Evolutionary conservation across 2,113 vertebrate species (phyloP).

Genomic region (Tetrao urogallus): DNA sequence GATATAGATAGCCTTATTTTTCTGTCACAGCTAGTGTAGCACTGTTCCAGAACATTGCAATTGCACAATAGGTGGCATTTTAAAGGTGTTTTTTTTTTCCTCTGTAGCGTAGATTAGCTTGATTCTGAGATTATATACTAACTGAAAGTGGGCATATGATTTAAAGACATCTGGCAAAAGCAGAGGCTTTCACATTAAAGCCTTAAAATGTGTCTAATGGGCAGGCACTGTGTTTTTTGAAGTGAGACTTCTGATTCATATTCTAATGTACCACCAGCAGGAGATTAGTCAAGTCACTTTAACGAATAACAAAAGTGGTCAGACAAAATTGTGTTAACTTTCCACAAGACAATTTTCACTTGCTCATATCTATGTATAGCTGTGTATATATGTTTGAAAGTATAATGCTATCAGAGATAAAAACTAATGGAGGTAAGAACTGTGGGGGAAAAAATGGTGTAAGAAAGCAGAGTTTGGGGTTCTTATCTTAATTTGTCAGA

Average conservation of each 20-base stretch:
- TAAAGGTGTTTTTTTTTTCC: not conserved
- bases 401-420: not conserved
- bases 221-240: slow-evolving; percentile 5
- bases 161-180: slow-evolving; percentile 38
- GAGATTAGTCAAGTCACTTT: not conserved
- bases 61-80: slow-evolving; percentile 48
- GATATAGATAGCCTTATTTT: slow-evolving; percentile 66
- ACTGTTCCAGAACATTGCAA: slow-evolving; percentile 22
- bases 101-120: slow-evolving; percentile 18
- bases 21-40: slow-evolving; percentile 1
- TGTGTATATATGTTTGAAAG: not conserved
- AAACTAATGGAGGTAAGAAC: not conserved
- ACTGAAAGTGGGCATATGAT: not conserved
- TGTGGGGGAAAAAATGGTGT: not conserved
- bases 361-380: not conserved
- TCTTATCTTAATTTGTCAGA: not conserved
- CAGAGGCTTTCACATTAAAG: slow-evolving; percentile 46
- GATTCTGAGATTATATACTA: slow-evolving; percentile 33
- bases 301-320: not conserved
- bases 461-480: not conserved
- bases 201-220: slow-evolving; percentile 50
- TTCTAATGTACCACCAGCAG: not conserved
- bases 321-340: not conserved
- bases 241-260: not conserved
- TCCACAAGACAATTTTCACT: not conserved